Conservation (phyloP, 2,888 invertebrate species). For the Lasioglossum figueresi region DNA sequence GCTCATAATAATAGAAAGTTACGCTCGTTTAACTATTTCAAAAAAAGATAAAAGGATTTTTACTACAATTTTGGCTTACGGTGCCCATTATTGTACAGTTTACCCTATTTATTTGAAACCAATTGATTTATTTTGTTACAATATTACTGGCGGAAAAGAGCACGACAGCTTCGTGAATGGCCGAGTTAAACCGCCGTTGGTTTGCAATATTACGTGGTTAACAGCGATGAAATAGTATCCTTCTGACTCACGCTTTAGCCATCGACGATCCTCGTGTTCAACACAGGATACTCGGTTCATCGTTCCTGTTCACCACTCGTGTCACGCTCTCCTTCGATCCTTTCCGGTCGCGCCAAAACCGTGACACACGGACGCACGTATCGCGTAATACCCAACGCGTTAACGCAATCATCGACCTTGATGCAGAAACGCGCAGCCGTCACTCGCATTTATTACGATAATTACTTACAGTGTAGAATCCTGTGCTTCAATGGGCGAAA, state of each 20-base stretch:
- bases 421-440: constrained; percentile 52
- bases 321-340: constrained; percentile 55
- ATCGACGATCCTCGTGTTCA: constrained; percentile 34
- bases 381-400: constrained; percentile 47
- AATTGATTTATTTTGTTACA: not conserved
- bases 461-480: constrained; percentile 41
- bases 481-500: constrained; percentile 45
- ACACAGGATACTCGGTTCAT: constrained; percentile 39
- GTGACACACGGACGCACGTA: constrained; percentile 36
- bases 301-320: constrained; percentile 48
- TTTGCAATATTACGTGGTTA: not conserved
- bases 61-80: no score
- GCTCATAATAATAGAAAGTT: no score
- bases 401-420: constrained; percentile 65
- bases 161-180: not conserved
- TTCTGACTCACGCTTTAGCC: constrained; percentile 4
- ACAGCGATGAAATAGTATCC: constrained; percentile 5
- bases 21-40: no score
- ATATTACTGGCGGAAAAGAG: not conserved
- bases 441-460: constrained; percentile 61
- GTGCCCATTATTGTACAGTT: no score
- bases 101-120: no score
- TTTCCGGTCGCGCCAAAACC: constrained; percentile 56
- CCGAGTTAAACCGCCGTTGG: not conserved
- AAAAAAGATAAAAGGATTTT: no score